phyloP scores from a whole-genome alignment of 2,888 invertebrate genomes.

The Dasypolia templi region DNA sequence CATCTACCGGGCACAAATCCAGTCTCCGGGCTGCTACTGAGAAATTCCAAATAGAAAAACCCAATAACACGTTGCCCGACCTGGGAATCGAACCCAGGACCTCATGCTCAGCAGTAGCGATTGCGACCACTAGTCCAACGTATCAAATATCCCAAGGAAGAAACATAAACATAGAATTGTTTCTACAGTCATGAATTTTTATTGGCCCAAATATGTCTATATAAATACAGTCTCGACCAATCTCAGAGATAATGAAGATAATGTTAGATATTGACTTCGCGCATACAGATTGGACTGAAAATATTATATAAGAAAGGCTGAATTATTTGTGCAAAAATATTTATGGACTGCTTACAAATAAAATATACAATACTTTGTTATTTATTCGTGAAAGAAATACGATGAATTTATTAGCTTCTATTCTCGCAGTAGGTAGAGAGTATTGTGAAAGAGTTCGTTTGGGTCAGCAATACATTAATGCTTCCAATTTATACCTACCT shows the following conservation, averaged over 20 bases:
- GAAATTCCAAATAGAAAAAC: too few relatives aligned
- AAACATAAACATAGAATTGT: constrained; percentile 44
- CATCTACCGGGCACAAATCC: too few relatives aligned
- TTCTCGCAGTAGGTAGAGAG: not conserved
- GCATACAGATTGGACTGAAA: constrained; percentile 41
- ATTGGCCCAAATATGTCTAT: constrained; percentile 41
- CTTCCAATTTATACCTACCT: too few relatives aligned
- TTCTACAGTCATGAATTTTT: constrained; percentile 60
- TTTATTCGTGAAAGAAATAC: constrained; percentile 38
- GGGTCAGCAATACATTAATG: not conserved
- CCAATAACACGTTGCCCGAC: too few relatives aligned
- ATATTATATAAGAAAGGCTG: constrained; percentile 36
- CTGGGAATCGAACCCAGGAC: too few relatives aligned
- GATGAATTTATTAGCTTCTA: constrained; percentile 30
- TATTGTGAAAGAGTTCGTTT: constrained; percentile 20
- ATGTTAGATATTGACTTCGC: constrained; percentile 57
- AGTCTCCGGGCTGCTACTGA: too few relatives aligned
- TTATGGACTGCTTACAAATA: constrained; percentile 52
- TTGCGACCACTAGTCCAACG: too few relatives aligned
- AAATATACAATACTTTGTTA: constrained; percentile 47
- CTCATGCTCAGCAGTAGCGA: too few relatives aligned
- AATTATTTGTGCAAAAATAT: constrained; percentile 58
- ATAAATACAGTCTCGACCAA: constrained; percentile 40
- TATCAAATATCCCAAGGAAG: constrained; percentile 41
- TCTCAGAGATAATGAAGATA: constrained; percentile 56